Evolutionary conservation across 2,888 invertebrate genomes (phyloP), one percentile per base, ranked within the genome.

Genomic region (Pteria penguin): DNA sequence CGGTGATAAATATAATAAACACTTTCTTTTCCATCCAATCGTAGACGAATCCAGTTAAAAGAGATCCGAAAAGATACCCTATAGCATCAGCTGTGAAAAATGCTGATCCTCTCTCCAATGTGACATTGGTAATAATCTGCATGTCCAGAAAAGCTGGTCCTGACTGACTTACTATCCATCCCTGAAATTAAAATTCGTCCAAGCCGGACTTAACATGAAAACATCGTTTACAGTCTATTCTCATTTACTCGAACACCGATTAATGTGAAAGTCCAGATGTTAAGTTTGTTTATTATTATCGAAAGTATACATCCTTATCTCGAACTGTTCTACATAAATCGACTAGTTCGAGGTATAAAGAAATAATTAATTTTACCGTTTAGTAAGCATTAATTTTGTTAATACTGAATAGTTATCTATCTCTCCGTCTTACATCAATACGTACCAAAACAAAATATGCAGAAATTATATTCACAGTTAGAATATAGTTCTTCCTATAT

Each of bases 1-100:
- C 82, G n/a, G 90, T 85, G n/a, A 89, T 71, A 33, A 91, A 88
- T 11, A 92, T 86, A n/a, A 92, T 82, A 63, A 90, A 87, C 31
- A 90, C 88, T 22, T 90, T 85, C 68, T 91, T 89, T 76, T 88
- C 83, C 32, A 81, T 70, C 27, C 79, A 80, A 52, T 86, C 85
- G 75, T 85, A 84, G 26, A 81, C 58, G 5, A 78, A 54, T 0
- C 84, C 84, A 32, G 81, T 79, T 24, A 75, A 36, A 8, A 82
- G 63, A 1, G 82, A 81, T 0, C 84, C 84, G 2, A 81, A 33
- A 4, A 84, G 61, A 54, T 61, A 75, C 24, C 80, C 80, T 11
- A 80, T 72, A 2, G 77, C 71, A 55, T 75, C 69, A 5, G 80
- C 76, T 14, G 77, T 80, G 69, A 77, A 75, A 66, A 80, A 77